Conservation (phyloP, 2,888 invertebrate species). For the Thecophora atra region DNA sequence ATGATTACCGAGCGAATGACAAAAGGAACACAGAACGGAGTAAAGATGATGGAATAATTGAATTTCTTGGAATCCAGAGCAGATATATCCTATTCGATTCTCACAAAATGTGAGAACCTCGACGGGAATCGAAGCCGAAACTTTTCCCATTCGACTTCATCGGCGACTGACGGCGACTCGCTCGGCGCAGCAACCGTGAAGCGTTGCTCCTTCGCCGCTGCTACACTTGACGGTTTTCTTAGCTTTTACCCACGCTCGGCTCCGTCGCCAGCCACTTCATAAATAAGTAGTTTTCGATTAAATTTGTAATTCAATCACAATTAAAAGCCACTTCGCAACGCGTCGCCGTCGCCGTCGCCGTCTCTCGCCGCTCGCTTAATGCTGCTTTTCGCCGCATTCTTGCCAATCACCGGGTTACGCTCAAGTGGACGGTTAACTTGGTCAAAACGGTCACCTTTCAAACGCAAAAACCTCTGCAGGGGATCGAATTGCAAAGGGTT, state of each 20-base stretch:
- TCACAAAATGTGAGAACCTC: too few species aligned
- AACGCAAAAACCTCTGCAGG: background rate
- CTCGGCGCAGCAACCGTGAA: background rate
- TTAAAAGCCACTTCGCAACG: conserved; percentile 18
- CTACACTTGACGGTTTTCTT: conserved; percentile 8
- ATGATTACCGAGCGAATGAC: background rate
- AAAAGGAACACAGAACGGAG: too few species aligned
- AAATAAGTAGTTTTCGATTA: conserved; percentile 23
- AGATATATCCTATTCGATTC: too few species aligned
- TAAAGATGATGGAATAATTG: too few species aligned
- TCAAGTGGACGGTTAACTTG: conserved; percentile 62
- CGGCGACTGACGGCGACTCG: background rate
- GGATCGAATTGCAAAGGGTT: conserved; percentile 23
- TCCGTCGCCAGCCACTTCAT: background rate
- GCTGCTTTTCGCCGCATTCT: background rate
- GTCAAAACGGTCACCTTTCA: conserved; percentile 53
- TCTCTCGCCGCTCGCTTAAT: background rate
- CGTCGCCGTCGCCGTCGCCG: background rate
- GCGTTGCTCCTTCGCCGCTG: conserved; percentile 9
- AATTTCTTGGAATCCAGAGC: too few species aligned
- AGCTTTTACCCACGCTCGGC: background rate
- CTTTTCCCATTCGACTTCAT: background rate
- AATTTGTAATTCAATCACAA: conserved; percentile 31
- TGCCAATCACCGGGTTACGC: conserved; percentile 55
- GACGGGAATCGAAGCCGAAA: too few species aligned